These are phyloP conservation scores for Tiliacea aurago DNA, from an alignment of 2,888 invertebrate genomes.

Conservation along the genomic window DNA sequence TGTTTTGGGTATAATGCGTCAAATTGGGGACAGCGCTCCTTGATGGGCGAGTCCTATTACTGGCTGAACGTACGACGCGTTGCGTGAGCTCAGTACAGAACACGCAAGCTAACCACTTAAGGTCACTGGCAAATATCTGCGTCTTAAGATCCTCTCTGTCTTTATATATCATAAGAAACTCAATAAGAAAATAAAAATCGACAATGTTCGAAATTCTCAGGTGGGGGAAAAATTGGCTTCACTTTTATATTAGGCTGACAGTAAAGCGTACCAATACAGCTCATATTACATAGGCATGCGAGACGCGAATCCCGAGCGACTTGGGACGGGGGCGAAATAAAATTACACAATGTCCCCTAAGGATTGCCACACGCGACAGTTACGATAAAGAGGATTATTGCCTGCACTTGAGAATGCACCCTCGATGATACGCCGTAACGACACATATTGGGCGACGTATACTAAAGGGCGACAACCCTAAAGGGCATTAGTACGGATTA, in stretches of 20 bases:
- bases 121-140: too few relatives aligned
- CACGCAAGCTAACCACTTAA: too few relatives aligned
- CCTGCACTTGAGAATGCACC: slow-evolving; percentile 87
- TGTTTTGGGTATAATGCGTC: too few relatives aligned
- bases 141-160: not conserved
- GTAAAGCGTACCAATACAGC: slow-evolving; percentile 65
- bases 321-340: slow-evolving; percentile 76
- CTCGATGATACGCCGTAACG: slow-evolving; percentile 71
- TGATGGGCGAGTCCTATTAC: too few relatives aligned
- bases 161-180: slow-evolving; percentile 18
- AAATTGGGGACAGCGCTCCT: too few relatives aligned
- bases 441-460: slow-evolving; percentile 71
- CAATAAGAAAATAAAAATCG: slow-evolving; percentile 38
- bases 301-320: slow-evolving; percentile 74
- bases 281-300: slow-evolving; percentile 75
- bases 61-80: too few relatives aligned
- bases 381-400: slow-evolving; percentile 86
- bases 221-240: slow-evolving; percentile 55
- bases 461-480: slow-evolving; percentile 82
- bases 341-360: slow-evolving; percentile 82
- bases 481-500: slow-evolving; percentile 83
- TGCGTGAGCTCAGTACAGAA: too few relatives aligned
- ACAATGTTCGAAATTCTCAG: slow-evolving; percentile 30
- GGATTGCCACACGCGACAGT: slow-evolving; percentile 80
- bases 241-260: slow-evolving; percentile 56